Percentiles rank a stretch among this genome's conserved stretches.
phyloP scores from a whole-genome alignment of 2,797 vertebrate species.

The Acipenser oxyrinchus region DNA sequence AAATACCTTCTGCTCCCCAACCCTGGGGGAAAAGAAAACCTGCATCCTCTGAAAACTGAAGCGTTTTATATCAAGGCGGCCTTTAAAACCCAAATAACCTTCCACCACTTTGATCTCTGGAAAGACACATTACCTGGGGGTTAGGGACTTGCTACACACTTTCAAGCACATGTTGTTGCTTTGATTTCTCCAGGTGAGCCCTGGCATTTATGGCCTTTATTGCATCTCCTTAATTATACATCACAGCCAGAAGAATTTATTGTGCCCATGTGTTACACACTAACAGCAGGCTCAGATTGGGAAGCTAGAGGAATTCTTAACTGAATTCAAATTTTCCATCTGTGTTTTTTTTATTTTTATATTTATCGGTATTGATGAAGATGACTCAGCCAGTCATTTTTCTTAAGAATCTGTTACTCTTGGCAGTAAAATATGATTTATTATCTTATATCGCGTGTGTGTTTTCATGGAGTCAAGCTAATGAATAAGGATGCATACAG shows the following conservation, averaged over 20 bases:
- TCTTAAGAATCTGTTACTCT: conserved; percentile 35
- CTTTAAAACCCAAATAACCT: conserved; percentile 1
- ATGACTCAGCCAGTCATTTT: conserved; percentile 37
- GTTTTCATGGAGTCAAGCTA: too few species aligned
- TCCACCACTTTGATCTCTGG: not conserved
- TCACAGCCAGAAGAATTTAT: conserved; percentile 55
- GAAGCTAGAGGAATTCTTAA: conserved; percentile 62
- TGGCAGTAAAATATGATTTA: too few species aligned
- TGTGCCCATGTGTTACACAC: conserved; percentile 51
- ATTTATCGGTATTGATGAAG: conserved; percentile 55
- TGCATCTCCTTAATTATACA: conserved; percentile 66
- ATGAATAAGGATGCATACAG: too few species aligned
- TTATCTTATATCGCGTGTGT: too few species aligned
- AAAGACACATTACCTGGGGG: not conserved
- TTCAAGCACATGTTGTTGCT: conserved; percentile 19
- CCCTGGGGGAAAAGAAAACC: too few species aligned
- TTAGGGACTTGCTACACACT: conserved; percentile 15
- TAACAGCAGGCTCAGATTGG: conserved; percentile 63
- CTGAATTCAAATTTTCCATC: conserved; percentile 67
- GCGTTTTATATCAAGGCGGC: too few species aligned
- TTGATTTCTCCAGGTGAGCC: conserved; percentile 59
- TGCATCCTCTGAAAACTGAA: too few species aligned
- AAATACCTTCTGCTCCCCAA: too few species aligned
- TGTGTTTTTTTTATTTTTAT: too few species aligned
- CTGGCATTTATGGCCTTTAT: conserved; percentile 33